Conservation (phyloP, 2,797 vertebrate species). For the Coregonus sp. region DNA sequence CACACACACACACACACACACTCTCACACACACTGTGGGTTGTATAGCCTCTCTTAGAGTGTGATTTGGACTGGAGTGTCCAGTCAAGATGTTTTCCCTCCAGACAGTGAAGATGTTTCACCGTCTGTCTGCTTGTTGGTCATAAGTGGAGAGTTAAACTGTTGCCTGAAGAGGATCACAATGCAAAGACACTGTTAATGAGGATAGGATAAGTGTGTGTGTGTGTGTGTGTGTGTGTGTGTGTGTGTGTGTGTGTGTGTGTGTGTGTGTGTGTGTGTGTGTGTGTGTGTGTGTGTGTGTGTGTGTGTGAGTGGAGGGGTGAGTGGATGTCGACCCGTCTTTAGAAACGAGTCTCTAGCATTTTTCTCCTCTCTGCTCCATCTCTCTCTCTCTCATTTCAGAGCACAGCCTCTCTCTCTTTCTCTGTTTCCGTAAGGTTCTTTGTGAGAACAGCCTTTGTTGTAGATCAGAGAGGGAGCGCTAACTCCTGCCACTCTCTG, state of each 20-base stretch:
- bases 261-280: neutral
- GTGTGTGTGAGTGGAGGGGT: neutral
- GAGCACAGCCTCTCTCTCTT: neutral
- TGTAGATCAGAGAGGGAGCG: slow-evolving; percentile 7
- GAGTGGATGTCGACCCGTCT: too few species aligned
- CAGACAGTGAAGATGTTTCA: neutral
- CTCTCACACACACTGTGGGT: neutral
- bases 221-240: neutral
- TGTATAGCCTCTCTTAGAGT: neutral
- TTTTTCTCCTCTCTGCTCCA: neutral
- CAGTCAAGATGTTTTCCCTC: neutral
- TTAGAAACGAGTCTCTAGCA: neutral
- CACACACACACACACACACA: neutral
- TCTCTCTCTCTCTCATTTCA: slow-evolving; percentile 30
- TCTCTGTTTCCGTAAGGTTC: slow-evolving; percentile 9
- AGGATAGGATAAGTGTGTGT: neutral
- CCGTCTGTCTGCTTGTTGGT: neutral
- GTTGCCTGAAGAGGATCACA: neutral
- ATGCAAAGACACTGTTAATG: slow-evolving; percentile 1
- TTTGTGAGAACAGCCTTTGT: slow-evolving; percentile 14
- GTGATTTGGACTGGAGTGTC: neutral
- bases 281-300: neutral
- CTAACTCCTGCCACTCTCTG: neutral
- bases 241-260: neutral
- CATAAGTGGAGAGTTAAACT: neutral